These are phyloP conservation scores for Polypedilum pembai DNA, from an alignment of 1,140 invertebrate species.

Conservation along the genomic window DNA sequence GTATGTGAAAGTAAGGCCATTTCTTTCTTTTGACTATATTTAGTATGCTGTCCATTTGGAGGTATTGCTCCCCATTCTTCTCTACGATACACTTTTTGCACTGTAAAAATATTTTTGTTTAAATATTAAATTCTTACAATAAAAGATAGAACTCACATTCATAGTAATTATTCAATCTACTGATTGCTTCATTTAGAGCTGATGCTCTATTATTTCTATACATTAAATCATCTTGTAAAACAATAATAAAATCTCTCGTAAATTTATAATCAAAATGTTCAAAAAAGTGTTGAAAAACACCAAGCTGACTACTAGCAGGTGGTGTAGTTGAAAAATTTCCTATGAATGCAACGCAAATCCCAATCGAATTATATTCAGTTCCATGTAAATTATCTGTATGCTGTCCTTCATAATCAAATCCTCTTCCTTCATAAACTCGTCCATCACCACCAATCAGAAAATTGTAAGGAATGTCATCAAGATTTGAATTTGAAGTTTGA, in stretches of 20 bases:
- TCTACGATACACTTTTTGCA: too few species aligned
- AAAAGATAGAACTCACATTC: neutral
- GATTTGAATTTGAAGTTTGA: slow-evolving; percentile 33
- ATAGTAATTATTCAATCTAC: neutral
- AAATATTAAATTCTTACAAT: too few species aligned
- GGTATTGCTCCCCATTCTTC: too few species aligned
- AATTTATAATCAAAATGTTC: too few species aligned
- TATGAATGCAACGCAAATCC: slow-evolving; percentile 45
- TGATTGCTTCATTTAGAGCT: neutral
- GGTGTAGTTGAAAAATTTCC: slow-evolving; percentile 43
- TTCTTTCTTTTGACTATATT: too few species aligned
- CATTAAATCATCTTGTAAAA: neutral
- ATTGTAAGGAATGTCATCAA: slow-evolving; percentile 53
- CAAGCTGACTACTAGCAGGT: slow-evolving; percentile 23
- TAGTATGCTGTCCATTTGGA: too few species aligned
- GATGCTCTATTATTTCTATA: neutral
- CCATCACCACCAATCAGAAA: slow-evolving; percentile 60
- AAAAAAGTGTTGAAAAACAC: neutral
- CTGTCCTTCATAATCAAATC: slow-evolving; percentile 31
- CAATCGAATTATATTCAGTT: too few species aligned
- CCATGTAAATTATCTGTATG: too few species aligned
- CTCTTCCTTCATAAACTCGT: slow-evolving; percentile 55
- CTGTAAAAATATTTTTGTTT: too few species aligned
- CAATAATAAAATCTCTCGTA: neutral
- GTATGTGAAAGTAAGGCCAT: too few species aligned